Percentiles rank a stretch among this genome's conserved stretches.
Conservation (phyloP, 1,140 invertebrate genomes). For the Temnothorax nylanderi region DNA sequence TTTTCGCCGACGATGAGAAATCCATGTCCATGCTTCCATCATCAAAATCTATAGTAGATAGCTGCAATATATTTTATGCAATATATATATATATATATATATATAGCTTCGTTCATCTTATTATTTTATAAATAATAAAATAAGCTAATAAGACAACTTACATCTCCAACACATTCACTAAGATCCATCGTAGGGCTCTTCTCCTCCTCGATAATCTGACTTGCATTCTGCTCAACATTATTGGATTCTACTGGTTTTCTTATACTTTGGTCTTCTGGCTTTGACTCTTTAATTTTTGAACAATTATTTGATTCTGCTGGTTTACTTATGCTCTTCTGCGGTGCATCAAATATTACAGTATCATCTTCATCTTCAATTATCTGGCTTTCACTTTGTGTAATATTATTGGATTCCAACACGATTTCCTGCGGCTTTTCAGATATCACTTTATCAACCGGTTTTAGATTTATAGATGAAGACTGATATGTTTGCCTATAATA, state of each 20-base stretch:
- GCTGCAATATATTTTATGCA: slow-evolving; percentile 68
- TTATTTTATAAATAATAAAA: background rate
- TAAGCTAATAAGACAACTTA: slow-evolving; percentile 55
- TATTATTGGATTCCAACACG: background rate
- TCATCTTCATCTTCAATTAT: slow-evolving; percentile 53
- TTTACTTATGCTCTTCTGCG: slow-evolving; percentile 57
- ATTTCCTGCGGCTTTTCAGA: slow-evolving; percentile 43
- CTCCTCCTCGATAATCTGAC: slow-evolving; percentile 77
- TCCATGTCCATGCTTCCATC: slow-evolving; percentile 37
- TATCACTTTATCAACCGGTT: slow-evolving; percentile 53
- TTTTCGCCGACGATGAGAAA: background rate
- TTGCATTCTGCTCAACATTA: slow-evolving; percentile 56
- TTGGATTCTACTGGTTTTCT: slow-evolving; percentile 39
- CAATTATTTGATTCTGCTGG: background rate
- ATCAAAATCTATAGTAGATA: slow-evolving; percentile 77
- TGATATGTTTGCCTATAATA: slow-evolving; percentile 30
- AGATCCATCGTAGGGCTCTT: slow-evolving; percentile 55
- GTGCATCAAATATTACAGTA: slow-evolving; percentile 77
- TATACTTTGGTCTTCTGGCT: slow-evolving; percentile 56
- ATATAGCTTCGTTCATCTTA: background rate
- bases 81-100: no score
- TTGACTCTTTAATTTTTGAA: background rate
- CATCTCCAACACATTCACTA: slow-evolving; percentile 74
- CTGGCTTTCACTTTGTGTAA: slow-evolving; percentile 4
- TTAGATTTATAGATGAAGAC: background rate